These are phyloP conservation scores for Cryptocephalus primarius DNA, from an alignment of 2,888 invertebrate genomes.

Conservation along the genomic window DNA sequence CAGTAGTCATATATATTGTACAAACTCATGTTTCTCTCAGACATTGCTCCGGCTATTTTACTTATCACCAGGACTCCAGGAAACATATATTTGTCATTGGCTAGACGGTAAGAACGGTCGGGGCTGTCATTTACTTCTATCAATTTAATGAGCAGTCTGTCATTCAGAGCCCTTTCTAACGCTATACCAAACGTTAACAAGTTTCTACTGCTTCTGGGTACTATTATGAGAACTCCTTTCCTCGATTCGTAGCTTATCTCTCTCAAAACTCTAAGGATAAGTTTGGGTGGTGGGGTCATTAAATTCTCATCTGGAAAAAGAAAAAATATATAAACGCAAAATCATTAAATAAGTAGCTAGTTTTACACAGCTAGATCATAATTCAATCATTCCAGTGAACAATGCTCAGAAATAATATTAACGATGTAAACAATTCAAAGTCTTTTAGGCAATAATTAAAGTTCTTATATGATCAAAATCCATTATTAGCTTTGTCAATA, in stretches of 20 bases:
- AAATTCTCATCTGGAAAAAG: slow-evolving; percentile 25
- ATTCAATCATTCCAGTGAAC: no score
- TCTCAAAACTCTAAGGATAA: slow-evolving; percentile 28
- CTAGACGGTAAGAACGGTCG: slow-evolving; percentile 31
- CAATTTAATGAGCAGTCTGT: slow-evolving; percentile 44
- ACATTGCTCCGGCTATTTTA: slow-evolving; percentile 67
- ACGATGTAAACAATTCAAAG: no score
- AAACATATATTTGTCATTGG: slow-evolving; percentile 34
- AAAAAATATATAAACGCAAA: no score
- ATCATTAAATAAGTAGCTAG: not conserved
- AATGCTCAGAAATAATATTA: no score
- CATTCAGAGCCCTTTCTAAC: slow-evolving; percentile 56
- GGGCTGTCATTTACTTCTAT: slow-evolving; percentile 61
- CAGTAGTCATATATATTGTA: slow-evolving; percentile 45
- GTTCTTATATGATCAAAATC: no score
- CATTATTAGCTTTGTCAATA: no score
- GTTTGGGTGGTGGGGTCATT: slow-evolving; percentile 23
- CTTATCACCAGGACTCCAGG: slow-evolving; percentile 44
- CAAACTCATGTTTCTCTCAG: slow-evolving; percentile 48
- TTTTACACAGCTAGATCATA: no score
- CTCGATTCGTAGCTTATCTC: slow-evolving; percentile 26
- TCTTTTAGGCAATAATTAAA: no score
- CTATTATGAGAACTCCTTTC: slow-evolving; percentile 60
- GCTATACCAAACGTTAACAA: slow-evolving; percentile 74
- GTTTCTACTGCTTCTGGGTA: slow-evolving; percentile 71